Percentiles rank a stretch among this genome's conserved stretches.
Evolutionary conservation across 2,113 vertebrate species (phyloP).

Genomic region (Abramis brama): DNA sequence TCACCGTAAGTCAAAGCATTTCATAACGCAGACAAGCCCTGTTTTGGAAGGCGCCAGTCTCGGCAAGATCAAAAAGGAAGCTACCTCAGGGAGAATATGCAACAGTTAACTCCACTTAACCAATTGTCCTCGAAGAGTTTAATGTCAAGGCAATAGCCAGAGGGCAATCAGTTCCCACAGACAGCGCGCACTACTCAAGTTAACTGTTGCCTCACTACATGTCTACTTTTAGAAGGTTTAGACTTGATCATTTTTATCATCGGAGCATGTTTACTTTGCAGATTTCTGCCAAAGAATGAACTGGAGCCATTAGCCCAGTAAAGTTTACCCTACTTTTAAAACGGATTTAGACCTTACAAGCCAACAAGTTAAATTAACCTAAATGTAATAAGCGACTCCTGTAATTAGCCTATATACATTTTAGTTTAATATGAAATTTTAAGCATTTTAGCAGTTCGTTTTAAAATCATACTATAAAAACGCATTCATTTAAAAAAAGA

Average conservation of each 20-base stretch:
- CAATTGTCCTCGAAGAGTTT: conserved; percentile 67
- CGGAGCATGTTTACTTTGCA: neutral
- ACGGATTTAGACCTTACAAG: neutral
- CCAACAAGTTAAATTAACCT: neutral
- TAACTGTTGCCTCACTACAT: conserved; percentile 53
- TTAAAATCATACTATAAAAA: neutral
- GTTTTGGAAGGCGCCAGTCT: conserved; percentile 72
- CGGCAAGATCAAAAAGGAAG: conserved; percentile 70
- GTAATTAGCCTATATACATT: neutral
- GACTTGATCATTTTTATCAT: conserved; percentile 27
- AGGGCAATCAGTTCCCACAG: conserved; percentile 61
- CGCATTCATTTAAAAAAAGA: no score
- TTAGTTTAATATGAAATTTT: neutral
- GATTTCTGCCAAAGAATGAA: conserved; percentile 1
- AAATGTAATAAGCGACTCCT: neutral
- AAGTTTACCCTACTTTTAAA: neutral
- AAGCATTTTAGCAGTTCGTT: neutral
- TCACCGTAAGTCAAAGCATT: conserved; percentile 68
- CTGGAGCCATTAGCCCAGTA: neutral
- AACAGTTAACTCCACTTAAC: conserved; percentile 67
- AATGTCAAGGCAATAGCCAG: conserved; percentile 61
- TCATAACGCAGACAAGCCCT: conserved; percentile 73
- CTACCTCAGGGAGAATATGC: conserved; percentile 68
- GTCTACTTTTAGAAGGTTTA: conserved; percentile 14
- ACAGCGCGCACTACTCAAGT: conserved; percentile 29